phyloP scores from a whole-genome alignment of 2,888 invertebrate genomes.

The Philonicus albiceps region DNA sequence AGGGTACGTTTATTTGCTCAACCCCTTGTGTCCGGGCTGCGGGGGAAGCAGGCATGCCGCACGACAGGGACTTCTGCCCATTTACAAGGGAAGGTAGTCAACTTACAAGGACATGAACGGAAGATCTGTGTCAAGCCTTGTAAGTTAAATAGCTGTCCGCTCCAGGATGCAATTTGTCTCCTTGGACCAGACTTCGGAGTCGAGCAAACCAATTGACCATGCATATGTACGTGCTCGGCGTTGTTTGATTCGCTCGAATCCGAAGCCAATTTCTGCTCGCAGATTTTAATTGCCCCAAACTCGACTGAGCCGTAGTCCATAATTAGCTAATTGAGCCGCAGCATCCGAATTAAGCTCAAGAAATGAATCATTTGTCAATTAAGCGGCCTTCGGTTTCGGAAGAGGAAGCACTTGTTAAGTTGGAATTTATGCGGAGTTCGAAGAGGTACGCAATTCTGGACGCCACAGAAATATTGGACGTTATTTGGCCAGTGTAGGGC shows the following conservation, averaged over 20 bases:
- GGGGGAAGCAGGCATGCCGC: background rate
- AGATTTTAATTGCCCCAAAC: background rate
- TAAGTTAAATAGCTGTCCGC: constrained; percentile 28
- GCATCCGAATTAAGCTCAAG: background rate
- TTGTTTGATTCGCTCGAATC: background rate
- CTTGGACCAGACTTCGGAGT: background rate
- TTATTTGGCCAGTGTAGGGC: background rate
- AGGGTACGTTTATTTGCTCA: constrained; percentile 39
- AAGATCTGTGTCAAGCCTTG: constrained; percentile 32
- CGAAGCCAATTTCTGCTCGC: background rate
- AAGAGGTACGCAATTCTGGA: background rate
- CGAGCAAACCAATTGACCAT: constrained; percentile 15
- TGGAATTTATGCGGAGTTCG: background rate
- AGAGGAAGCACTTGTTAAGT: background rate
- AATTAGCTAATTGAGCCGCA: background rate
- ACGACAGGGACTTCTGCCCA: background rate
- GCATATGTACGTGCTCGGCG: background rate
- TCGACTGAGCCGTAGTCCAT: background rate
- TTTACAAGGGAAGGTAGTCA: constrained; percentile 19
- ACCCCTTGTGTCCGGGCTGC: background rate
- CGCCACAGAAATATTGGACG: background rate
- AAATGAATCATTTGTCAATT: constrained; percentile 1
- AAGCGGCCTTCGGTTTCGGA: background rate
- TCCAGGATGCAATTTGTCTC: constrained; percentile 36
- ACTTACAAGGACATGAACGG: constrained; percentile 33